phyloP scores from a whole-genome alignment of 2,797 vertebrate genomes.

The Microcaecilia unicolor region DNA sequence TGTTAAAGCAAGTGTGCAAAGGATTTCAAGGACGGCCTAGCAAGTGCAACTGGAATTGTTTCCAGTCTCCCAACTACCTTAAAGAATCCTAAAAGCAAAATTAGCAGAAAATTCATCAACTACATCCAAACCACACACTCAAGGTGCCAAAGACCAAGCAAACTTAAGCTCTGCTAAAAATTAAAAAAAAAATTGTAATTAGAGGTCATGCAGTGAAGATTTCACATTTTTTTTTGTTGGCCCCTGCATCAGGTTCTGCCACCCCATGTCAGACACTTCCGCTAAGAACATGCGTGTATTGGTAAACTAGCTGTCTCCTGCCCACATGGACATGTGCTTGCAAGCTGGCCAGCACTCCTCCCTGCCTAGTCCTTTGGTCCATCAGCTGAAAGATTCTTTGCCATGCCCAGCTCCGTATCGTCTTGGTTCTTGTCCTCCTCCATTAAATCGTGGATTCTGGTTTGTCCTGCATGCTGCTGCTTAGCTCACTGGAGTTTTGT shows the following conservation, averaged over 20 bases:
- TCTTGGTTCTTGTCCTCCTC: slow-evolving; percentile 37
- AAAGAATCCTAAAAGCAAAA: background rate
- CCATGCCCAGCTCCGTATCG: slow-evolving; percentile 43
- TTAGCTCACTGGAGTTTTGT: slow-evolving; percentile 89
- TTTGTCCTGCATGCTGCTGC: slow-evolving; percentile 22
- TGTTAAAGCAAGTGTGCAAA: too few species aligned
- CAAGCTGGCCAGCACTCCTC: too few species aligned
- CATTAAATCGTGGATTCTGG: slow-evolving; percentile 14
- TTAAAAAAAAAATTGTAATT: slow-evolving; percentile 57
- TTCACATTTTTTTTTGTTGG: slow-evolving; percentile 49
- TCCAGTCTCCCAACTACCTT: slow-evolving; percentile 50
- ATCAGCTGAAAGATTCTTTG: slow-evolving; percentile 59
- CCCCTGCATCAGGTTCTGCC: too few species aligned
- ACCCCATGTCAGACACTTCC: too few species aligned
- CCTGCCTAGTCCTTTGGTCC: slow-evolving; percentile 76
- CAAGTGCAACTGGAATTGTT: slow-evolving; percentile 62
- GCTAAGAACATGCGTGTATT: too few species aligned
- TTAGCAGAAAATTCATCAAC: background rate
- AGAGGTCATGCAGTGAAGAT: slow-evolving; percentile 42
- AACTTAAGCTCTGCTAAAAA: slow-evolving; percentile 45
- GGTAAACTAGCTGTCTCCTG: too few species aligned
- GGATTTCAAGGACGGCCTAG: too few species aligned
- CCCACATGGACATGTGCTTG: too few species aligned
- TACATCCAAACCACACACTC: slow-evolving; percentile 27
- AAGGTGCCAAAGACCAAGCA: too few species aligned